phyloP scores from a whole-genome alignment of 2,113 vertebrate genomes.

The Rhea pennata region DNA sequence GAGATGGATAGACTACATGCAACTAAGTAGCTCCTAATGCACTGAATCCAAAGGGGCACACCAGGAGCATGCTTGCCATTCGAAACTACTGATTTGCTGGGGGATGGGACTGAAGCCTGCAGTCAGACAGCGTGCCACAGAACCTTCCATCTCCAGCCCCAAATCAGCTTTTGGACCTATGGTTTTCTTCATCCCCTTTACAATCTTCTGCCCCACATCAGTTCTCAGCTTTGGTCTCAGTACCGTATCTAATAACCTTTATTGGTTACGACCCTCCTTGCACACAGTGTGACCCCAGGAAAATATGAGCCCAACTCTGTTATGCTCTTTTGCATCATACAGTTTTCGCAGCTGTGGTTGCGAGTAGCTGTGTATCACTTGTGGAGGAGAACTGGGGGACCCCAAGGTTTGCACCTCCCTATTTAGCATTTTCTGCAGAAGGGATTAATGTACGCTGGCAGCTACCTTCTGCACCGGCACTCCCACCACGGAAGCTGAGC shows the following conservation, averaged over 20 bases:
- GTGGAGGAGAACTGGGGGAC: not conserved
- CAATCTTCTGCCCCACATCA: not conserved
- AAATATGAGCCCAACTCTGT: not conserved
- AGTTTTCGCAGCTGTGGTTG: not conserved
- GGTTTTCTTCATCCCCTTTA: not conserved
- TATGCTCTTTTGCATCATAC: not conserved
- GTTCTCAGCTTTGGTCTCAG: not conserved
- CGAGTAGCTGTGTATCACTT: not conserved
- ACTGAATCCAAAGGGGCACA: not conserved
- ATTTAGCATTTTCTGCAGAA: not conserved
- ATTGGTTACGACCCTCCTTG: not conserved
- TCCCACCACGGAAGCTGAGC: not conserved
- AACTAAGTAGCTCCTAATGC: not conserved
- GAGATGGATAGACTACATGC: not conserved
- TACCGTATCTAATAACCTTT: not conserved
- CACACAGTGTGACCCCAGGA: not conserved
- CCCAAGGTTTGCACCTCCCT: not conserved
- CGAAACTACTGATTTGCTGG: not conserved
- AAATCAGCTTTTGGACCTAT: not conserved
- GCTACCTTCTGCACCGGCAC: accelerated
- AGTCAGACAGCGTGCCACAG: not conserved
- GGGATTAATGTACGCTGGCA: not conserved
- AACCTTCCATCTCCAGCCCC: not conserved
- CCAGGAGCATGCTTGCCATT: not conserved
- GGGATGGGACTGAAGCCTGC: accelerated